Base-by-base conservation (phyloP, 2,113 vertebrate genomes). In the Melanerpes formicivorus region DNA sequence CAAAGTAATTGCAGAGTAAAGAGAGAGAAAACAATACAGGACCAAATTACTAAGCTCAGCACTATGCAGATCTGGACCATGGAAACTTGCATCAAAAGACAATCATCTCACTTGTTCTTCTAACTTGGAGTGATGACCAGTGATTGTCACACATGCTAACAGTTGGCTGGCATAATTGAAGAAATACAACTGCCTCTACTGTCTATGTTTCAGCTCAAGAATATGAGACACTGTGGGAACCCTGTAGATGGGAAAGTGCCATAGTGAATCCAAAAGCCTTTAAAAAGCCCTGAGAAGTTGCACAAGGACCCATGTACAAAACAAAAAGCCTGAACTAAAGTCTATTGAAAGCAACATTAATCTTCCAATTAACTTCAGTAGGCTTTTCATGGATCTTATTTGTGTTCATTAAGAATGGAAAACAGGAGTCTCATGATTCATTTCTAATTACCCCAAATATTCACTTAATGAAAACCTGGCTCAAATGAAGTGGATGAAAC, bases 381-480 rank as follows among this genome's bases (percentile, higher is more conserved):
- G 79, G 82, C 67, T 77, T 90, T 89, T 63, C 82, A 71, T 58
- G 72, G 82, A 88, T 91, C 82, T 63, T 88, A 23, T 71, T 90
- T 85, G 56, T 74, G 37, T 90, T 88, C 60, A 83, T 87, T 91
- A 93, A 90, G 52, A 89, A 71, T 22, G 80, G 80, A 91, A 89
- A 85, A 19, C 64, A 80, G 17, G 82, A 94, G 82, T 75, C 85
- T 91, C 37, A 64, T 88, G 90, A 93, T 80, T 93, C 3, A 16
- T 91, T 76, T 13, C n/a, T 93, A 90, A 93, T 94, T 93, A 94
- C 19, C 37, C 48, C 65, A 87, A 93, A 95, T 91, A 91, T 37
- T 91, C 67, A 74, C 85, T 93, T 83, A 87, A 93, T 87, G 79
- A 78, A 91, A 74, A 83, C 30, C 48, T 77, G 42, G 77, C 46